Conservation (phyloP, 2,888 invertebrate species). For the Diarsia dahlii region DNA sequence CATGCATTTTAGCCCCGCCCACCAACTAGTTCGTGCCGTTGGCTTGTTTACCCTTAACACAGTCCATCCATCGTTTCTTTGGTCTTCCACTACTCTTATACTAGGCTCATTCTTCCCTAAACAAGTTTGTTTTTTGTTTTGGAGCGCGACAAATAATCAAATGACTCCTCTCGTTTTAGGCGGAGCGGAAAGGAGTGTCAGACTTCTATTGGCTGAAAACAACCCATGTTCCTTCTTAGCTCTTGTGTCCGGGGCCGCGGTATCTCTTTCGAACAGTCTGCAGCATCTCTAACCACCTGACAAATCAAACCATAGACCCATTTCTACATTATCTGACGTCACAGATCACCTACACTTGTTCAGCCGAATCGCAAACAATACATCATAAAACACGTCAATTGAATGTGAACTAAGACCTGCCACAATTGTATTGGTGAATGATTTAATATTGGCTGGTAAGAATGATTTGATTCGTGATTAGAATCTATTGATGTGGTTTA, state of each 20-base stretch:
- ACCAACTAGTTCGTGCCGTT: no score
- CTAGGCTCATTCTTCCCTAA: neutral
- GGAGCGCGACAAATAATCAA: no score
- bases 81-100: no score
- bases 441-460: constrained; percentile 46
- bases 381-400: constrained; percentile 65
- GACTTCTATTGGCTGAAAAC: no score
- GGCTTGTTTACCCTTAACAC: no score
- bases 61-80: no score
- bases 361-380: constrained; percentile 66
- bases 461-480: constrained; percentile 27
- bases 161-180: no score
- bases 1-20: no score
- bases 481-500: constrained; percentile 9
- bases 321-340: constrained; percentile 48
- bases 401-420: constrained; percentile 59
- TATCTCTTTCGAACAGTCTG: no score
- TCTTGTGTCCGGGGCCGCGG: no score
- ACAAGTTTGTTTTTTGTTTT: neutral
- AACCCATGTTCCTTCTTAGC: no score
- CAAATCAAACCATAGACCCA: constrained; percentile 22
- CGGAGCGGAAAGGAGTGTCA: no score
- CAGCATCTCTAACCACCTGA: constrained; percentile 4
- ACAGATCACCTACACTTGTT: constrained; percentile 47
- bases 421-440: constrained; percentile 36